Evolutionary conservation across 2,888 invertebrate species (phyloP).

Genomic region (Polyommatus iphigenia): DNA sequence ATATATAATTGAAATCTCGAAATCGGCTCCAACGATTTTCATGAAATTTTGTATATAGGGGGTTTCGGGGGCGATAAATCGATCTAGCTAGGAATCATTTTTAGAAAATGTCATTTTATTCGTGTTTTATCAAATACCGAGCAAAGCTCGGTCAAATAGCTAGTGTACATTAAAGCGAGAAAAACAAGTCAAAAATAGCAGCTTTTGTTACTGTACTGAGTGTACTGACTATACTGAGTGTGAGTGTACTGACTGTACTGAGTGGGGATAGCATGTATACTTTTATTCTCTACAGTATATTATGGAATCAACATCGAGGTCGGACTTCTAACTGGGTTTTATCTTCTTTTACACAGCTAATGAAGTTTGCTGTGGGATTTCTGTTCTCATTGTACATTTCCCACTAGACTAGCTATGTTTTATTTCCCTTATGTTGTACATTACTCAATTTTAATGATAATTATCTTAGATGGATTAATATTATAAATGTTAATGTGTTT

Average conservation of each 20-base stretch:
- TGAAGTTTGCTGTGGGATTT: slow-evolving; percentile 49
- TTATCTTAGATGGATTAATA: neutral
- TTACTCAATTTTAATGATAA: neutral
- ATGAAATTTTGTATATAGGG: too few species aligned
- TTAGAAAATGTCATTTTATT: too few species aligned
- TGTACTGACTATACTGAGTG: too few species aligned
- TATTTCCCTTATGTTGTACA: neutral
- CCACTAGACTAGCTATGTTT: neutral
- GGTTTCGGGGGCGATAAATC: too few species aligned
- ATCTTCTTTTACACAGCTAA: slow-evolving; percentile 46
- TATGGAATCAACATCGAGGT: slow-evolving; percentile 9
- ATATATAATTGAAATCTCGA: too few species aligned
- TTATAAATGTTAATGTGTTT: neutral
- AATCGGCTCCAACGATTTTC: too few species aligned
- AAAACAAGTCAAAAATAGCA: neutral
- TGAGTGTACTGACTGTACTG: too few species aligned
- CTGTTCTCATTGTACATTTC: slow-evolving; percentile 34
- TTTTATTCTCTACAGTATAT: slow-evolving; percentile 12
- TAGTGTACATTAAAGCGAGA: too few species aligned
- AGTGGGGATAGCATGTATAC: neutral
- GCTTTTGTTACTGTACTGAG: neutral
- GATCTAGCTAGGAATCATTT: too few species aligned
- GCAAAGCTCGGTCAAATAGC: too few species aligned
- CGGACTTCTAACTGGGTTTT: slow-evolving; percentile 14
- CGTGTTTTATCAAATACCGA: too few species aligned